Base-by-base conservation (phyloP, 2,113 vertebrate genomes). In the Ameiurus melas region DNA sequence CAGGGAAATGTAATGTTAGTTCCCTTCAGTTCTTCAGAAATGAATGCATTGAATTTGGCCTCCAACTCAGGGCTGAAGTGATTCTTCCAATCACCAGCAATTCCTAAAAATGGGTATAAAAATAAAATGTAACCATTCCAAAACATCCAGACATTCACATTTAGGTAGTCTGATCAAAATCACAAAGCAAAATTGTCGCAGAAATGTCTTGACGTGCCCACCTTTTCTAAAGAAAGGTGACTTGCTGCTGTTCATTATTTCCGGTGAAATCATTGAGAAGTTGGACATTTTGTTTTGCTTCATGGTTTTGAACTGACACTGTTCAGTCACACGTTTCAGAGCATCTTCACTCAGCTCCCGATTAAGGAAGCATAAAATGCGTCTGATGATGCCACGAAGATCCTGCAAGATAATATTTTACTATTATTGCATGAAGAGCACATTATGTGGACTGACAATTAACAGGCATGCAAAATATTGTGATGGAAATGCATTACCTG, bases 31-130 rank as follows among this genome's bases (percentile, higher is more conserved):
- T 96, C 93, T 87, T 95, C 93, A 43, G 51, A 70, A 87, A 96
- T 94, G 25, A 91, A 55, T 0, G 91, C 93, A 47, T 92, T 90
- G 90, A 96, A 97, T 66, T 64, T 91, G 88, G 89, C 91, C 79
- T 93, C 92, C 64, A 95, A 94, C 20, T 94, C 93, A 60, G 94
- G 68, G 5, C 83, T 96, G 86, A 97, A 95, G 90, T 97, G 92
- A 22, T 95, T 96, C 89, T 95, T 96, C 96, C 96, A 96, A 88
- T 97, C 96, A 33, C 96, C 96, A 77, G 43, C 43, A 55, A 94
- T n/a, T 4, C 96, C 96, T 97, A 90, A 8, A 78, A 92, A 68
- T 79, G 27, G 90, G 22, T 5, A 36, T 2, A 36, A 36, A 91
- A 60, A 64, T 70, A 3, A 71, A 58, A 68, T 82, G 4, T 60